Conservation (phyloP, 2,888 invertebrate species). For the Lepidocyrtoides sp. region DNA sequence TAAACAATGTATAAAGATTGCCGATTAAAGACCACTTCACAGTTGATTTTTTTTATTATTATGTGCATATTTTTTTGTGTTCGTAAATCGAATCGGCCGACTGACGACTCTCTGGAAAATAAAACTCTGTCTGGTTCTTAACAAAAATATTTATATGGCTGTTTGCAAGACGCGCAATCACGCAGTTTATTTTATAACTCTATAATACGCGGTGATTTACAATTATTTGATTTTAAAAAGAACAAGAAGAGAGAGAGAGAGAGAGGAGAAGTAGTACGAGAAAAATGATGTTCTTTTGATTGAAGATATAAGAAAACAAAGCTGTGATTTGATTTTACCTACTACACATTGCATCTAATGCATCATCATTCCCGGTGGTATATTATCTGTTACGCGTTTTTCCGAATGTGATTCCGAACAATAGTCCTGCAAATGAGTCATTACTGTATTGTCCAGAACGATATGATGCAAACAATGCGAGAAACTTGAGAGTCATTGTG, state of each 20-base stretch:
- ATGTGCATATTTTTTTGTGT: constrained; percentile 36
- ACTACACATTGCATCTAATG: too few relatives aligned
- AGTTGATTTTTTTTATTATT: constrained; percentile 14
- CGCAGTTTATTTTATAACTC: constrained; percentile 52
- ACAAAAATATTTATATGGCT: constrained; percentile 26
- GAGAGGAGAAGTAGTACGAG: too few relatives aligned
- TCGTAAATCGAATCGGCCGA: constrained; percentile 50
- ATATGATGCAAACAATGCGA: constrained; percentile 7
- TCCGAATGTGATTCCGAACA: constrained; percentile 34
- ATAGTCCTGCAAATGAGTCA: constrained; percentile 68
- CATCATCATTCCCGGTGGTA: background rate
- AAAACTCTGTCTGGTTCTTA: background rate
- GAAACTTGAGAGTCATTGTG: constrained; percentile 39
- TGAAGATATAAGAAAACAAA: too few relatives aligned
- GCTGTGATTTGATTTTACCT: too few relatives aligned
- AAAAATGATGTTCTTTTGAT: too few relatives aligned
- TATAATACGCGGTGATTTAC: constrained; percentile 52
- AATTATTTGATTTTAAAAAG: constrained; percentile 48
- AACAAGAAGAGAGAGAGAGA: too few relatives aligned
- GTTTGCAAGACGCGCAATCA: constrained; percentile 45
- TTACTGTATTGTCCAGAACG: constrained; percentile 54
- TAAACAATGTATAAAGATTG: constrained; percentile 13
- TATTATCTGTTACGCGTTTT: too few relatives aligned
- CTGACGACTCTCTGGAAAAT: constrained; percentile 49
- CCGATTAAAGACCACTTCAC: background rate